Evolutionary conservation across 2,797 vertebrate species (phyloP).

Genomic region (Parauchenoglanis ngamensis): DNA sequence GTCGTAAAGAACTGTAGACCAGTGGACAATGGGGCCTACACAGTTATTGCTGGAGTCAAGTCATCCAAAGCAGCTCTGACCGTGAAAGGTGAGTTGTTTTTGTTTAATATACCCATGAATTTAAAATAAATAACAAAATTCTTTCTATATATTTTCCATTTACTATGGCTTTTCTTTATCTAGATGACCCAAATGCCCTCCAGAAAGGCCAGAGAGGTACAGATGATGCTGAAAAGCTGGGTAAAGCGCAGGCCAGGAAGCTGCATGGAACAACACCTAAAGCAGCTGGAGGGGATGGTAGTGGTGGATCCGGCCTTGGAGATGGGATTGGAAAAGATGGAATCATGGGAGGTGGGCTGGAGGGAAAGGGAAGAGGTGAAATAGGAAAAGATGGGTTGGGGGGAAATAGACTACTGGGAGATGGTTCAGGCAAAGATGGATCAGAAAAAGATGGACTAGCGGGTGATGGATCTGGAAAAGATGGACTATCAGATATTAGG

Average conservation of each 20-base stretch:
- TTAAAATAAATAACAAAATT: neutral
- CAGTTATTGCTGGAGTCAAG: conserved; percentile 74
- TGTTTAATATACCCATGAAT: neutral
- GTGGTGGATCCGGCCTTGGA: neutral
- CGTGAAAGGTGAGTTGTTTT: conserved; percentile 74
- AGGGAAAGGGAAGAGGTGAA: conserved; percentile 26
- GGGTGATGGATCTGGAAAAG: conserved; percentile 6
- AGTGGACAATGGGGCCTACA: conserved; percentile 80
- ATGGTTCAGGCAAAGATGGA: conserved; percentile 7
- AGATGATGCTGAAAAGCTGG: conserved; percentile 52
- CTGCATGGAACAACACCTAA: conserved; percentile 7
- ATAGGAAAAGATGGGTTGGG: conserved; percentile 35
- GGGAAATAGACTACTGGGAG: conserved; percentile 19
- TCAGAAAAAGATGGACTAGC: neutral
- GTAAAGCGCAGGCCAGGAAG: conserved; percentile 39
- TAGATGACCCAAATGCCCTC: conserved; percentile 62
- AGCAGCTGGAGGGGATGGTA: conserved; percentile 21
- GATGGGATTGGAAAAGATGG: conserved; percentile 27
- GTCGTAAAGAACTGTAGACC: conserved; percentile 70
- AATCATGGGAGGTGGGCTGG: neutral
- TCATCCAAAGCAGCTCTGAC: conserved; percentile 80
- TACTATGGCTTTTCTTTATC: conserved; percentile 18
- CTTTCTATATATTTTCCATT: neutral
- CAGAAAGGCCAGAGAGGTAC: conserved; percentile 49
- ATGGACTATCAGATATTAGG: conserved; percentile 33